phyloP scores from a whole-genome alignment of 2,888 invertebrate species.

The Microctonus hyperodae region DNA sequence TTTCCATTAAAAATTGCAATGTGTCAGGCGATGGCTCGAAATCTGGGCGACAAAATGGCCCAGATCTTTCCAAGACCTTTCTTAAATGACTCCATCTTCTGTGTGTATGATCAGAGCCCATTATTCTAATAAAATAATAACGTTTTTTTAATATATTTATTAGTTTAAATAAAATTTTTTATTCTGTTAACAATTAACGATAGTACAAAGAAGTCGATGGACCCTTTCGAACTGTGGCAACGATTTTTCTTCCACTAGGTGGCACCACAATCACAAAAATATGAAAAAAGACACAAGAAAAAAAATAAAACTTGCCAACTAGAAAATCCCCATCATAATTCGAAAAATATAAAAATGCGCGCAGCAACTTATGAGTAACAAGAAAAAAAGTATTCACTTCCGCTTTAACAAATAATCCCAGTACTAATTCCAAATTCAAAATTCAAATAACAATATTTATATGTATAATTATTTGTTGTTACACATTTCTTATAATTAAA shows the following conservation, averaged over 20 bases:
- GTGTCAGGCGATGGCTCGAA: constrained; percentile 88
- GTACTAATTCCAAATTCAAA: not conserved
- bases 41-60: constrained; percentile 92
- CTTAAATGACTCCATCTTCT: constrained; percentile 84
- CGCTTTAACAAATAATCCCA: not conserved
- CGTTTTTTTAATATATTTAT: not conserved
- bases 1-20: constrained; percentile 82
- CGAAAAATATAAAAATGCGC: no score
- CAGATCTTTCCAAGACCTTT: constrained; percentile 87
- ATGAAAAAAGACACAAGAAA: no score
- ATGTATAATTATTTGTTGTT: not conserved
- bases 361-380: no score
- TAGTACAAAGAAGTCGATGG: no score
- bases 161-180: no score
- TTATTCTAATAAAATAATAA: constrained; percentile 27
- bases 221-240: no score
- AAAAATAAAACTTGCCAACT: no score
- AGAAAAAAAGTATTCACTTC: no score
- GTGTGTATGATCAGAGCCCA: constrained; percentile 59
- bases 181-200: not conserved
- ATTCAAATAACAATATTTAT: no score
- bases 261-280: no score
- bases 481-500: not conserved
- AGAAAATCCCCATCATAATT: no score
- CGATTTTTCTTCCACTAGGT: no score